A percentile compares a stretch with the other conserved stretches of the same genome.
Evolutionary conservation across 2,888 invertebrate species (phyloP).

Genomic region (Conus canariensis): DNA sequence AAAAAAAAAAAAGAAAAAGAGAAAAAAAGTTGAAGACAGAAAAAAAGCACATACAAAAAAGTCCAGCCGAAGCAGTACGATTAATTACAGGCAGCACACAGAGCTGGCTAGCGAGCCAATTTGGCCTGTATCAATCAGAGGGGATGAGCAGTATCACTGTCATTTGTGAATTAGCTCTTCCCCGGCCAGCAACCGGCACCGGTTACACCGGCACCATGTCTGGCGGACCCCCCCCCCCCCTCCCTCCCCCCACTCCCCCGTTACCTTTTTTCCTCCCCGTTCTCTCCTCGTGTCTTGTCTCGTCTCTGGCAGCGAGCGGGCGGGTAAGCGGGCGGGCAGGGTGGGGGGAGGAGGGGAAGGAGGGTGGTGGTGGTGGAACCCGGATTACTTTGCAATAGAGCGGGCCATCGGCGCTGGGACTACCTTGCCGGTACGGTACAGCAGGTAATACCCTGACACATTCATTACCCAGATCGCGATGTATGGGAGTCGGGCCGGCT

Average conservation of each 20-base stretch:
- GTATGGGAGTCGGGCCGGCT: slow-evolving; percentile 20
- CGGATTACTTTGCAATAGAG: slow-evolving; percentile 5
- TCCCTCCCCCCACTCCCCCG: not conserved
- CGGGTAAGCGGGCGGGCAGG: no score
- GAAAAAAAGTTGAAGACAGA: not conserved
- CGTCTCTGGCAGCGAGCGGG: no score
- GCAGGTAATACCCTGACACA: slow-evolving; percentile 34
- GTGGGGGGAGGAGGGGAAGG: no score
- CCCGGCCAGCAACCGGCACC: no score
- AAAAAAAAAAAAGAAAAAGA: not conserved
- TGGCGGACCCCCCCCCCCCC: not conserved
- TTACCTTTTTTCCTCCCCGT: not conserved
- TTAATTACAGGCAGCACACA: slow-evolving; percentile 33
- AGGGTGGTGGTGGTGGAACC: no score
- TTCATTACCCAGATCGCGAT: slow-evolving; percentile 32
- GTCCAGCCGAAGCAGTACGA: not conserved
- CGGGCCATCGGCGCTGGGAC: not conserved
- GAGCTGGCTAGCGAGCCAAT: slow-evolving; percentile 38
- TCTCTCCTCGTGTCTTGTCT: not conserved
- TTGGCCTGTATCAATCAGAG: slow-evolving; percentile 42
- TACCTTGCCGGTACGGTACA: not conserved
- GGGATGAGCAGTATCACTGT: slow-evolving; percentile 40
- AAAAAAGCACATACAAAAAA: not conserved
- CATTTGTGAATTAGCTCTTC: slow-evolving; percentile 37
- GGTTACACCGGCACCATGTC: not conserved